phyloP scores from a whole-genome alignment of 2,888 invertebrate species.

The Carterocephalus palaemon region DNA sequence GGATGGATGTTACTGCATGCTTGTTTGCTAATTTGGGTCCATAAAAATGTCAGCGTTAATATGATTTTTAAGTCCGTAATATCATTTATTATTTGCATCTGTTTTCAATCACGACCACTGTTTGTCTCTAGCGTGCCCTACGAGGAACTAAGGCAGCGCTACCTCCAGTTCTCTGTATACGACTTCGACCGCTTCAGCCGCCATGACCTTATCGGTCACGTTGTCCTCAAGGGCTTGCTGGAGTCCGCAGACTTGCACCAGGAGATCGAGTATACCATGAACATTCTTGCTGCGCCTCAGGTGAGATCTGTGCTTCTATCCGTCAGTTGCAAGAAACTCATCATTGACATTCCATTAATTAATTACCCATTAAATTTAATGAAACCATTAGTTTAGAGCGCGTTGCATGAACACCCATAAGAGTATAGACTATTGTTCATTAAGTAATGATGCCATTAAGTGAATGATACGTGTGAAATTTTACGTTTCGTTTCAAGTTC shows the following conservation, averaged over 20 bases:
- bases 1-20: too few species aligned
- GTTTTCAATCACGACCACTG: background rate
- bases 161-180: slow-evolving; percentile 91
- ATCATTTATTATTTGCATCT: background rate
- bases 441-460: too few species aligned
- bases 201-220: slow-evolving; percentile 92
- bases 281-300: slow-evolving; percentile 88
- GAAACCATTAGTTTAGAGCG: too few species aligned
- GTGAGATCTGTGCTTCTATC: slow-evolving; percentile 68
- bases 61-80: background rate
- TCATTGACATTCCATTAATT: too few species aligned
- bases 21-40: background rate
- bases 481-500: too few species aligned
- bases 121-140: slow-evolving; percentile 81
- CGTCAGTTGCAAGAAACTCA: too few species aligned
- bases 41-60: background rate
- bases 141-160: slow-evolving; percentile 85
- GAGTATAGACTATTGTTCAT: too few species aligned
- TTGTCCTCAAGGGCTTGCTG: slow-evolving; percentile 86
- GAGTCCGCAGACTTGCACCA: slow-evolving; percentile 87
- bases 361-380: too few species aligned
- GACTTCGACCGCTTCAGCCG: slow-evolving; percentile 94
- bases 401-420: too few species aligned
- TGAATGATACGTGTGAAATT: too few species aligned
- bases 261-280: slow-evolving; percentile 92